Percentiles rank a stretch among this genome's conserved stretches.
These are phyloP conservation scores for Ormyrus rosae DNA, from an alignment of 2,888 invertebrate genomes.

Conservation along the genomic window DNA sequence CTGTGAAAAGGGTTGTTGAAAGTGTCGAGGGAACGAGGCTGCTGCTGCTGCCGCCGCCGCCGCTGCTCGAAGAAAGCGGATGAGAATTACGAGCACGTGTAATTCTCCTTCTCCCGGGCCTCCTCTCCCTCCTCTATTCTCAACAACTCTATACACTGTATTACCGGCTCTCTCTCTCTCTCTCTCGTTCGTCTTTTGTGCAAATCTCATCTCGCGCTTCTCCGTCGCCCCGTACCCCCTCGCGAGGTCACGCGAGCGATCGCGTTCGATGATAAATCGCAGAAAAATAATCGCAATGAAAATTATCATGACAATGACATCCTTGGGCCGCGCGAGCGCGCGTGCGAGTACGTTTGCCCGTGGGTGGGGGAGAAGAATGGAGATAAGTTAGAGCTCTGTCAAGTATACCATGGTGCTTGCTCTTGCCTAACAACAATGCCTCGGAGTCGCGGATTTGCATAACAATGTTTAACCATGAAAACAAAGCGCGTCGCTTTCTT, in stretches of 20 bases:
- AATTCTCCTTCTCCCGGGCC: slow-evolving; percentile 29
- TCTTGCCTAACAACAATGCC: slow-evolving; percentile 66
- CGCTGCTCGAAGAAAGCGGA: slow-evolving; percentile 46
- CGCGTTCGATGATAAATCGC: slow-evolving; percentile 60
- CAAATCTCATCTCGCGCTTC: slow-evolving; percentile 29
- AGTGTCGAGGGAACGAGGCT: slow-evolving; percentile 28
- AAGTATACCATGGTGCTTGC: slow-evolving; percentile 40
- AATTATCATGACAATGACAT: slow-evolving; percentile 69
- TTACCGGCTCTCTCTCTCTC: background rate
- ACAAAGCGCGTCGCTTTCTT: slow-evolving; percentile 63
- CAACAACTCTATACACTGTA: slow-evolving; percentile 6
- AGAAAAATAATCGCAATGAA: slow-evolving; percentile 66
- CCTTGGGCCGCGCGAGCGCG: background rate
- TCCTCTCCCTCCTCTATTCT: slow-evolving; percentile 12
- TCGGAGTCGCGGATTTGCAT: slow-evolving; percentile 67
- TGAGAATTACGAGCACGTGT: slow-evolving; percentile 50
- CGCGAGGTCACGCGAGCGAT: background rate
- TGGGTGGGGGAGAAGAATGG: background rate
- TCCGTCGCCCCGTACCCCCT: background rate
- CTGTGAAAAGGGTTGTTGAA: slow-evolving; percentile 46
- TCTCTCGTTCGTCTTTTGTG: slow-evolving; percentile 29
- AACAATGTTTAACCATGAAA: slow-evolving; percentile 71
- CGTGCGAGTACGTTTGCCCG: background rate
- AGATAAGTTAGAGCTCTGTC: slow-evolving; percentile 52
- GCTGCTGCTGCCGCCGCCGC: background rate